phyloP scores from a whole-genome alignment of 2,113 vertebrate species.

The Verasper variegatus region DNA sequence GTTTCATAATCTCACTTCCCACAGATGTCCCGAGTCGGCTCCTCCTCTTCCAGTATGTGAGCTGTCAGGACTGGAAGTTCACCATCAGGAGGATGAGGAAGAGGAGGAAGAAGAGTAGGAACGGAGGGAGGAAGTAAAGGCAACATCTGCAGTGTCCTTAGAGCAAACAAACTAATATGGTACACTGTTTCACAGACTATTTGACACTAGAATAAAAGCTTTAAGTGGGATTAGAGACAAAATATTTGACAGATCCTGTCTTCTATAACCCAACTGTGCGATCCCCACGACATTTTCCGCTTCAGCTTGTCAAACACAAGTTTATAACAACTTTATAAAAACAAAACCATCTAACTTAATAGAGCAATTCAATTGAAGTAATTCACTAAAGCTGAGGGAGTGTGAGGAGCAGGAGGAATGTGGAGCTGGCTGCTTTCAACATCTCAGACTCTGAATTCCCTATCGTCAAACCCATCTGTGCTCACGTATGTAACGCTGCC shows the following conservation, averaged over 20 bases:
- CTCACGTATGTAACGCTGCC: not conserved
- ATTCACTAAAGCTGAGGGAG: slow-evolving; percentile 22
- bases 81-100: slow-evolving; percentile 23
- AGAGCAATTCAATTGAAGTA: slow-evolving; percentile 41
- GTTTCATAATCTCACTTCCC: slow-evolving; percentile 73
- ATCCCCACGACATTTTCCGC: slow-evolving; percentile 15
- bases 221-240: too few relatives aligned
- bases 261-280: not conserved
- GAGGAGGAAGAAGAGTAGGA: not conserved
- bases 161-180: not conserved
- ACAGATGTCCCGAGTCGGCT: slow-evolving; percentile 62
- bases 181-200: not conserved
- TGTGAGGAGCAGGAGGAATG: slow-evolving; percentile 27
- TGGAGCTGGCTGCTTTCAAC: slow-evolving; percentile 30
- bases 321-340: too few relatives aligned
- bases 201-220: not conserved
- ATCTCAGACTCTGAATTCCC: slow-evolving; percentile 19
- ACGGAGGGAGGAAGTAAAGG: not conserved
- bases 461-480: not conserved
- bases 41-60: slow-evolving; percentile 63
- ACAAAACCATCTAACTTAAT: slow-evolving; percentile 48
- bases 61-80: slow-evolving; percentile 54
- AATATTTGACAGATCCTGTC: too few relatives aligned
- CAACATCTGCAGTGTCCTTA: not conserved
- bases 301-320: not conserved